A percentile compares a stretch with the other conserved stretches of the same genome.
phyloP scores from a whole-genome alignment of 2,797 vertebrate genomes.

The Mergus octosetaceus region DNA sequence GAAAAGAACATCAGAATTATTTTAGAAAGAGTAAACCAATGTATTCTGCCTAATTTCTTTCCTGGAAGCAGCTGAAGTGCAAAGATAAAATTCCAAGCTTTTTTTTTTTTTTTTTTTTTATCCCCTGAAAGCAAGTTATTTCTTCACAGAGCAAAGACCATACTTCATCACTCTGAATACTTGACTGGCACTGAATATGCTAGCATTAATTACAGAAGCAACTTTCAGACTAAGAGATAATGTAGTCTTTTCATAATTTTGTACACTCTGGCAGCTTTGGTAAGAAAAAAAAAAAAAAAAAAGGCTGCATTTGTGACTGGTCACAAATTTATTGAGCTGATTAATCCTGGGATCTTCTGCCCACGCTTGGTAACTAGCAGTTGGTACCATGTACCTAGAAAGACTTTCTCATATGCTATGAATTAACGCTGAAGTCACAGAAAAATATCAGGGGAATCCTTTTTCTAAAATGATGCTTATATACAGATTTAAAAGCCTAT shows the following conservation, averaged over 20 bases:
- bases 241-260: neutral
- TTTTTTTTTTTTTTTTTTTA: neutral
- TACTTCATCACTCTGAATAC: neutral
- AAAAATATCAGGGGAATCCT: accelerated
- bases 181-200: neutral
- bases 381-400: neutral
- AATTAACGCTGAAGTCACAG: neutral
- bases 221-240: neutral
- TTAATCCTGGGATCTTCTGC: neutral
- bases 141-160: neutral
- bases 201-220: neutral
- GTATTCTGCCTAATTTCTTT: neutral
- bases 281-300: neutral
- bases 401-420: neutral
- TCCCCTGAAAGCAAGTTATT: neutral
- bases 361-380: neutral
- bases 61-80: neutral
- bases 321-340: neutral
- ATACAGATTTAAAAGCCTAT: neutral
- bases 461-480: neutral
- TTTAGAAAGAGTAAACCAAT: neutral
- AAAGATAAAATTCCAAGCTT: neutral
- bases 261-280: neutral
- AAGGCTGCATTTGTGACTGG: neutral
- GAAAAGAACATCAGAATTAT: constrained; percentile 32